A percentile compares a stretch with the other conserved stretches of the same genome.
Conservation (phyloP, 2,113 vertebrate genomes). For the Micromys minutus region DNA sequence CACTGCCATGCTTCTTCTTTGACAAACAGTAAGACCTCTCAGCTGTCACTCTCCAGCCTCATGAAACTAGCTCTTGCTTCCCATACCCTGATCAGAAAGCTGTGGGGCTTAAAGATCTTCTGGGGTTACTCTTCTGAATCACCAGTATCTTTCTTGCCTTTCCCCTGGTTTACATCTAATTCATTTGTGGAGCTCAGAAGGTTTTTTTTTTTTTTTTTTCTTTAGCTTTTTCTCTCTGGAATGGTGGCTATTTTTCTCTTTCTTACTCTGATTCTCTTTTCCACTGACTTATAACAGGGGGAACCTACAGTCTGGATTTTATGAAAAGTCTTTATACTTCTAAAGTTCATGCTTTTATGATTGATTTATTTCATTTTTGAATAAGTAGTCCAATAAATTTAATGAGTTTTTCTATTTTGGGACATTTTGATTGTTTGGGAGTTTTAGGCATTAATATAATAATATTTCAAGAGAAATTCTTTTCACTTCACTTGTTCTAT, state of each 20-base stretch:
- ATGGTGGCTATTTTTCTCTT: neutral
- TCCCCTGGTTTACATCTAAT: neutral
- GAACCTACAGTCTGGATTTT: neutral
- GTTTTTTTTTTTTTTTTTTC: neutral
- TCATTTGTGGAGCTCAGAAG: neutral
- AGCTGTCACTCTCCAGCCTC: neutral
- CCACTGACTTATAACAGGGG: neutral
- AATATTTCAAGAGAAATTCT: neutral
- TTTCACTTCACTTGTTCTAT: neutral
- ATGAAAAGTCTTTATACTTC: neutral
- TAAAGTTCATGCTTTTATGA: neutral
- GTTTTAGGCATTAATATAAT: neutral
- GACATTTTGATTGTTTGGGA: neutral
- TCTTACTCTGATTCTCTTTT: neutral
- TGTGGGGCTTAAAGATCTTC: neutral
- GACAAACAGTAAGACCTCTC: neutral
- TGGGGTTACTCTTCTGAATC: neutral
- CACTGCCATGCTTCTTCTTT: too few relatives aligned
- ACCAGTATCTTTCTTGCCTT: neutral
- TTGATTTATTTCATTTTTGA: neutral
- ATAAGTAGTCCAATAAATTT: neutral
- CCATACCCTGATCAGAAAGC: too few relatives aligned
- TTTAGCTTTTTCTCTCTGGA: neutral
- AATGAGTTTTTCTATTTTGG: neutral
- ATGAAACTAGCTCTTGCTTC: neutral